Percentiles rank a stretch among this genome's conserved stretches.
These are phyloP conservation scores for Hyperoplus immaculatus DNA, from an alignment of 2,797 vertebrate genomes.

Conservation along the genomic window DNA sequence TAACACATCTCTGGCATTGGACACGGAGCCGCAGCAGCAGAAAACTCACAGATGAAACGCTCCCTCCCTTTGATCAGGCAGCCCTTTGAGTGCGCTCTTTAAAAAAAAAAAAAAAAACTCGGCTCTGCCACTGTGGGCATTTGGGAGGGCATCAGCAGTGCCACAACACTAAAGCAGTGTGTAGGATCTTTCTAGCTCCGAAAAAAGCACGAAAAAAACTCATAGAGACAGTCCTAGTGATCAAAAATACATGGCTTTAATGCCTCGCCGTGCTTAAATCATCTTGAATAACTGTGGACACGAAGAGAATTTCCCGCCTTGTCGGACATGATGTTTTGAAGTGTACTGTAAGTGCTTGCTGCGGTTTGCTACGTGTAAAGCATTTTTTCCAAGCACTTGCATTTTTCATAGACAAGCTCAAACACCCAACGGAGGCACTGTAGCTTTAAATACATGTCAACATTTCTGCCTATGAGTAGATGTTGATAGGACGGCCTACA, in stretches of 20 bases:
- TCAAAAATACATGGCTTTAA: slow-evolving; percentile 55
- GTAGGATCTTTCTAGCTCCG: slow-evolving; percentile 26
- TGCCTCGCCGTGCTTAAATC: slow-evolving; percentile 51
- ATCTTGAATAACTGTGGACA: slow-evolving; percentile 57
- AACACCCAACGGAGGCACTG: slow-evolving; percentile 39
- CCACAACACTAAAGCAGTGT: slow-evolving; percentile 73
- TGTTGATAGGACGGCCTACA: slow-evolving; percentile 36
- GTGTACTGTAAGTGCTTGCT: slow-evolving; percentile 1
- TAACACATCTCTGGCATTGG: slow-evolving; percentile 66
- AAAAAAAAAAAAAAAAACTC: slow-evolving; percentile 44
- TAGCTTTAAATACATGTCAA: slow-evolving; percentile 56
- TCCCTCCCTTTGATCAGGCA: slow-evolving; percentile 75
- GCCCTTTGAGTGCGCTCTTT: slow-evolving; percentile 77
- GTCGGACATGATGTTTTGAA: slow-evolving; percentile 41
- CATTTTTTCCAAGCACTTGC: slow-evolving; percentile 47
- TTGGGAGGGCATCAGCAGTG: slow-evolving; percentile 67
- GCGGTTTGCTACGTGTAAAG: slow-evolving; percentile 41
- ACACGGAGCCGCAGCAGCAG: slow-evolving; percentile 57
- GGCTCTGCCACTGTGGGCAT: slow-evolving; percentile 71
- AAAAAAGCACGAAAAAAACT: slow-evolving; percentile 34
- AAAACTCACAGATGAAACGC: slow-evolving; percentile 77
- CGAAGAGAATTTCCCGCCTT: slow-evolving; percentile 27
- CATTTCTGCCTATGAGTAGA: slow-evolving; percentile 30
- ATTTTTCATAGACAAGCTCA: slow-evolving; percentile 52
- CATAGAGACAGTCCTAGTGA: slow-evolving; percentile 34